Percentiles rank a stretch among this genome's conserved stretches.
Conservation (phyloP, 1,140 invertebrate genomes). For the Stegodyphus mimosarum region DNA sequence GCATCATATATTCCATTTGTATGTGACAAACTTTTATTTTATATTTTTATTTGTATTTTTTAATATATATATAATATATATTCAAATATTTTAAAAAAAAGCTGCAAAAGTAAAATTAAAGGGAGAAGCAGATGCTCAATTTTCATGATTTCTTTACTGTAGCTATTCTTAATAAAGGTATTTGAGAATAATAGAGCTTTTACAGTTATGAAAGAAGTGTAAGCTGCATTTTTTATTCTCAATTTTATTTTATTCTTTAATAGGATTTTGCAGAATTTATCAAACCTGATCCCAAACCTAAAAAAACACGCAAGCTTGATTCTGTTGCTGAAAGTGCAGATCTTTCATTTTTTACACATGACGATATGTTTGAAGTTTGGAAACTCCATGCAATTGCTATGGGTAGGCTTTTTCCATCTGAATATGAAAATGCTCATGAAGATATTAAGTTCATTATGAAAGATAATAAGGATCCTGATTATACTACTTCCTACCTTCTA, state of each 20-base stretch:
- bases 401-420: neutral
- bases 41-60: neutral
- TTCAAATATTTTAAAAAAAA: too few relatives aligned
- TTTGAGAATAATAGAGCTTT: neutral
- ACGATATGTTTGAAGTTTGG: conserved; percentile 42
- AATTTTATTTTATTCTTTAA: neutral
- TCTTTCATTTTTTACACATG: neutral
- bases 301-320: too few relatives aligned
- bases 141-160: too few relatives aligned
- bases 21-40: too few relatives aligned
- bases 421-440: neutral
- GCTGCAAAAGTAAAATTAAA: too few relatives aligned
- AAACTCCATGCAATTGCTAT: conserved; percentile 26
- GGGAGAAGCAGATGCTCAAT: too few relatives aligned
- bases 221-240: neutral
- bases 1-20: too few relatives aligned
- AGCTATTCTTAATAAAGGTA: too few relatives aligned
- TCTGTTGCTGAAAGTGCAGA: neutral
- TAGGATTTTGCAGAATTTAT: conserved; percentile 34
- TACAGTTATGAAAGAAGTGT: too few relatives aligned
- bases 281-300: neutral
- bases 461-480: neutral
- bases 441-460: neutral
- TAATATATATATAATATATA: too few relatives aligned
- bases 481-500: conserved; percentile 14